Conservation (phyloP, 2,797 vertebrate genomes). For the Hapalemur alaotrensis region DNA sequence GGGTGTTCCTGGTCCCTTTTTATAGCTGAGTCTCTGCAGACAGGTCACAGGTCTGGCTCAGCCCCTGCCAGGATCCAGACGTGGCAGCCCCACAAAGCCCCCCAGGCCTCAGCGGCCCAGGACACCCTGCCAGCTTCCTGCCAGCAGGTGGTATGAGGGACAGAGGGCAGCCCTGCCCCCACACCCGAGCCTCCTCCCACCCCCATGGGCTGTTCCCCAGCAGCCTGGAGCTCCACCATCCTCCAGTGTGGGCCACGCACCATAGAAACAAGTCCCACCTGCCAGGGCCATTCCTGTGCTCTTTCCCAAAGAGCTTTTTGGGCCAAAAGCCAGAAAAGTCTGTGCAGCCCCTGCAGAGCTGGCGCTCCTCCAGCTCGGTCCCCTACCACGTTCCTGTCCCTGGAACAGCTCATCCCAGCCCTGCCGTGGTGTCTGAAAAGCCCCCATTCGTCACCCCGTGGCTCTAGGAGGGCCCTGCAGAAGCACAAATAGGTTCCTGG, state of each 20-base stretch:
- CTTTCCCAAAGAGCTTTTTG: background rate
- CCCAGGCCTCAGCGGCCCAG: fast-evolving
- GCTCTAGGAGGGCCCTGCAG: background rate
- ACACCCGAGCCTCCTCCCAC: fast-evolving
- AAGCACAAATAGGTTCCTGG: background rate
- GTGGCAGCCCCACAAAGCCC: fast-evolving
- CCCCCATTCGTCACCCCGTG: background rate
- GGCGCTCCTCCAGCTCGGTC: fast-evolving
- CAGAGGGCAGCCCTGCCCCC: background rate
- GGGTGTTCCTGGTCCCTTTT: background rate
- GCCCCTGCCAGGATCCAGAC: background rate
- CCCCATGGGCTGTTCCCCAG: background rate
- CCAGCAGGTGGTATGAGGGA: fast-evolving
- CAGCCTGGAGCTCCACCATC: background rate
- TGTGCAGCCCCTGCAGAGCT: fast-evolving
- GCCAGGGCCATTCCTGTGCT: background rate
- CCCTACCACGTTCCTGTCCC: fast-evolving
- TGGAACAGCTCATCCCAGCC: background rate
- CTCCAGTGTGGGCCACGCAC: background rate
- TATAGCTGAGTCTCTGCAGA: background rate
- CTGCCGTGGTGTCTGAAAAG: background rate
- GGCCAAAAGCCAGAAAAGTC: background rate
- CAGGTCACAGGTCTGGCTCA: background rate
- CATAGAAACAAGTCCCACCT: background rate
- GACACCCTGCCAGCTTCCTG: background rate